Evolutionary conservation across 2,888 invertebrate species (phyloP).

Genomic region (Tanytarsus gracilentus): DNA sequence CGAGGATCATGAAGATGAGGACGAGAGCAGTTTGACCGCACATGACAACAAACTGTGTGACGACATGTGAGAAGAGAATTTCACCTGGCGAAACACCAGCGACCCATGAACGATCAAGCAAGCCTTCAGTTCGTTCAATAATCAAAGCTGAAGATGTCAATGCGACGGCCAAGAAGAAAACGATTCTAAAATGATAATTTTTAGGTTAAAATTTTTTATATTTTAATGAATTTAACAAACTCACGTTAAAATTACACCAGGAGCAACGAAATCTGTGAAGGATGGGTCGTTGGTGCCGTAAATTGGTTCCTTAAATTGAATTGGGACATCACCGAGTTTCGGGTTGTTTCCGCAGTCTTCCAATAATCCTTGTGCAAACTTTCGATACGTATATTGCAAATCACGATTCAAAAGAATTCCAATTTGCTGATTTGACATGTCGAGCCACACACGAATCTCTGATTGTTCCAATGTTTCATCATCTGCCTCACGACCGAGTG

Average conservation of each 20-base stretch:
- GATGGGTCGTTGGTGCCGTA: slow-evolving; percentile 83
- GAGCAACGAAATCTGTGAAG: slow-evolving; percentile 93
- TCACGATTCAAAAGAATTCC: slow-evolving; percentile 80
- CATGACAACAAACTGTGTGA: slow-evolving; percentile 92
- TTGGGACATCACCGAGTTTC: slow-evolving; percentile 78
- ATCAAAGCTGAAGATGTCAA: slow-evolving; percentile 86
- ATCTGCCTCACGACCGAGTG: slow-evolving; percentile 69
- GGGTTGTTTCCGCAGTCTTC: slow-evolving; percentile 69
- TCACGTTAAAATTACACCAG: slow-evolving; percentile 89
- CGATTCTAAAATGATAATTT: slow-evolving; percentile 58
- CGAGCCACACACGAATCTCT: slow-evolving; percentile 80
- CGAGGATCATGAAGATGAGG: slow-evolving; percentile 81
- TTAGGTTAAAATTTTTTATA: not conserved
- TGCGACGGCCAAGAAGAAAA: slow-evolving; percentile 92
- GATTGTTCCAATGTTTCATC: slow-evolving; percentile 80
- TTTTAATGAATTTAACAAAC: slow-evolving; percentile 37
- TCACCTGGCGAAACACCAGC: slow-evolving; percentile 87
- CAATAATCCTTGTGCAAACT: slow-evolving; percentile 69
- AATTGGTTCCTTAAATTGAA: slow-evolving; percentile 80
- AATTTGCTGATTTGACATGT: slow-evolving; percentile 94
- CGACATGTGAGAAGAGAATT: slow-evolving; percentile 86
- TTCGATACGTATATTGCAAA: slow-evolving; percentile 75
- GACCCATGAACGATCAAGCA: slow-evolving; percentile 87
- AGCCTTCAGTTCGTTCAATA: slow-evolving; percentile 83
- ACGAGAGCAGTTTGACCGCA: slow-evolving; percentile 87